Evolutionary conservation across 2,113 vertebrate species (phyloP).

Genomic region (Percina caprodes): DNA sequence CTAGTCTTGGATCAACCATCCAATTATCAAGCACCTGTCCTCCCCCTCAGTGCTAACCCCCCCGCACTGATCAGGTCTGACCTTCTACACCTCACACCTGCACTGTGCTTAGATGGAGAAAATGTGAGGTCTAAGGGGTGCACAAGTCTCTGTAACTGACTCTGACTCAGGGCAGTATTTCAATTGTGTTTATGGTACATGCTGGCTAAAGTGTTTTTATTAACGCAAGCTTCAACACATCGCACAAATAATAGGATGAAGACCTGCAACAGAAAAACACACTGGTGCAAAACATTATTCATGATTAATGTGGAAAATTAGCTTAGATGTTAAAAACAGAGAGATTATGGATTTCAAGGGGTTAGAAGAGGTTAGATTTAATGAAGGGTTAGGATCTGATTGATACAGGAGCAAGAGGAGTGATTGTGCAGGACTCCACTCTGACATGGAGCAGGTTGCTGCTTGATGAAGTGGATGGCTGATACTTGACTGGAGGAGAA

Average conservation of each 20-base stretch:
- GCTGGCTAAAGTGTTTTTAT: background rate
- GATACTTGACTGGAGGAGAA: background rate
- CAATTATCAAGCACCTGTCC: background rate
- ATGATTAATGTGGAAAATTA: background rate
- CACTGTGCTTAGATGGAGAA: background rate
- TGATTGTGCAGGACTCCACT: background rate
- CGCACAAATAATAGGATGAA: no score
- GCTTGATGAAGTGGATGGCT: background rate
- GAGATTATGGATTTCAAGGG: background rate
- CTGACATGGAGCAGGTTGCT: background rate
- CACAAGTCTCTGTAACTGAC: background rate
- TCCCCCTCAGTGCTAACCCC: background rate
- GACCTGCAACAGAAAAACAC: no score
- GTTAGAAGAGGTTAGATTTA: background rate
- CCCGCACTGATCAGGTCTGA: background rate
- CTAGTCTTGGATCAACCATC: background rate
- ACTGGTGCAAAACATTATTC: background rate
- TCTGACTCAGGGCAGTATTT: background rate
- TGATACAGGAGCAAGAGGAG: background rate
- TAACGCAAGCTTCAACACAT: background rate
- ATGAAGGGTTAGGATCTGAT: background rate
- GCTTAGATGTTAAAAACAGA: background rate
- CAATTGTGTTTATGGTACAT: background rate
- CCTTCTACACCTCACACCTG: constrained; percentile 4
- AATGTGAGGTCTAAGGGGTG: background rate